Conservation (phyloP, 2,888 invertebrate species). For the Andrena marginata region DNA sequence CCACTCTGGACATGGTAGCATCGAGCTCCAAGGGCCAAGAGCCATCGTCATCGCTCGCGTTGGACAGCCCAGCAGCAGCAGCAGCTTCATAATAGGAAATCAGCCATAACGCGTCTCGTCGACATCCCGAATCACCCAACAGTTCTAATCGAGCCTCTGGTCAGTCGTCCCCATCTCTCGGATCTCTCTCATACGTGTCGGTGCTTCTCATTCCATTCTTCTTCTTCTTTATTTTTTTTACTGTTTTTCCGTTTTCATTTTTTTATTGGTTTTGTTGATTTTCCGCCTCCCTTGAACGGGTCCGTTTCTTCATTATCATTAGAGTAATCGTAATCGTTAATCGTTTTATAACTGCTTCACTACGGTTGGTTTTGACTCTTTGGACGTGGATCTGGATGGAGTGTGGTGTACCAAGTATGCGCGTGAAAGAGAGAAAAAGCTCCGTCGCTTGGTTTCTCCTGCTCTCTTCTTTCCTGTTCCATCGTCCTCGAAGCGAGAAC, state of each 20-base stretch:
- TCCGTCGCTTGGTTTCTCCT: conserved; percentile 56
- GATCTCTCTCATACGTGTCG: neutral
- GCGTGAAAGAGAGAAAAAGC: conserved; percentile 76
- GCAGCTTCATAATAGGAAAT: conserved; percentile 3
- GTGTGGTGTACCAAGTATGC: conserved; percentile 79
- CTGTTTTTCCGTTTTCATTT: conserved; percentile 26
- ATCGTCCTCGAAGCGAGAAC: conserved; percentile 45
- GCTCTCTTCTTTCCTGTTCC: conserved; percentile 32
- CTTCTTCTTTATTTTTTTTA: conserved; percentile 26
- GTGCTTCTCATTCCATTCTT: neutral
- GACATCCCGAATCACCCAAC: conserved; percentile 65
- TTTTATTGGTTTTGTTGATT: conserved; percentile 34
- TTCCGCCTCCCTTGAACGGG: conserved; percentile 28
- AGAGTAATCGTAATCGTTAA: conserved; percentile 59
- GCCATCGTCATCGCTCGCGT: conserved; percentile 34
- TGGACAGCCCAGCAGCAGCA: conserved; percentile 1
- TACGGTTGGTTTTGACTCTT: conserved; percentile 75
- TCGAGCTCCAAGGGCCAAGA: neutral
- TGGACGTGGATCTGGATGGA: conserved; percentile 85
- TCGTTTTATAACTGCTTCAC: conserved; percentile 69
- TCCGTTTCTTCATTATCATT: conserved; percentile 47
- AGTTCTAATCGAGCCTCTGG: conserved; percentile 53
- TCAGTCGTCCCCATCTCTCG: conserved; percentile 62
- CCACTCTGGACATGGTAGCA: too few species aligned
- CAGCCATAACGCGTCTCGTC: conserved; percentile 36